Evolutionary conservation across 2,888 invertebrate species (phyloP).

Genomic region (Eulithis testata): DNA sequence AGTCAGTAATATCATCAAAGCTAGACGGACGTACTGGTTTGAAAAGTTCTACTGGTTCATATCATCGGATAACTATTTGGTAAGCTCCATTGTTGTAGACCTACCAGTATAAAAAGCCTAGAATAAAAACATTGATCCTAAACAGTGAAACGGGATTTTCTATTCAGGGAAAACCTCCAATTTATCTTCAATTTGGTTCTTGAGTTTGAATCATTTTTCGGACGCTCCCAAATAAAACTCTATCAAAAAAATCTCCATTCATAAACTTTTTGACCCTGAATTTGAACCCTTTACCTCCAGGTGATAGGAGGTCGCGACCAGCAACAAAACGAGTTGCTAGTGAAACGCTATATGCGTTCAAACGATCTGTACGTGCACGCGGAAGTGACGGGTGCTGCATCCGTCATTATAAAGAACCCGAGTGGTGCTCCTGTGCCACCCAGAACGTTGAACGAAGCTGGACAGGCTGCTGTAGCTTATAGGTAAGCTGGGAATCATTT

Average conservation of each 20-base stretch:
- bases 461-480: slow-evolving; percentile 97
- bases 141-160: no score
- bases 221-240: no score
- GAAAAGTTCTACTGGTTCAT: slow-evolving; percentile 99
- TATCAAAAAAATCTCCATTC: no score
- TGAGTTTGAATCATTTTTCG: no score
- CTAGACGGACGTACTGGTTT: slow-evolving; percentile 98
- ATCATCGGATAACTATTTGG: slow-evolving; percentile 96
- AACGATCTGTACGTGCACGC: slow-evolving; percentile 98
- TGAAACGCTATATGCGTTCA: slow-evolving; percentile 94
- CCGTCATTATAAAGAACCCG: slow-evolving; percentile 94
- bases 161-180: no score
- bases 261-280: no score
- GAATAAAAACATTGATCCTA: no score
- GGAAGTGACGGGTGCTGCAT: slow-evolving; percentile 96
- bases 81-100: slow-evolving; percentile 41
- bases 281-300: slow-evolving; percentile 49
- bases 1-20: slow-evolving; percentile 96
- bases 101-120: background rate
- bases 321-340: slow-evolving; percentile 98
- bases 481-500: slow-evolving; percentile 69
- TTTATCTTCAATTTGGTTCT: no score
- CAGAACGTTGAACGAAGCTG: slow-evolving; percentile 97
- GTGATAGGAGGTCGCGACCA: slow-evolving; percentile 98
- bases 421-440: slow-evolving; percentile 88